Base-by-base conservation (phyloP, 2,797 vertebrate species). In the Heteromormyrus szaboi region DNA sequence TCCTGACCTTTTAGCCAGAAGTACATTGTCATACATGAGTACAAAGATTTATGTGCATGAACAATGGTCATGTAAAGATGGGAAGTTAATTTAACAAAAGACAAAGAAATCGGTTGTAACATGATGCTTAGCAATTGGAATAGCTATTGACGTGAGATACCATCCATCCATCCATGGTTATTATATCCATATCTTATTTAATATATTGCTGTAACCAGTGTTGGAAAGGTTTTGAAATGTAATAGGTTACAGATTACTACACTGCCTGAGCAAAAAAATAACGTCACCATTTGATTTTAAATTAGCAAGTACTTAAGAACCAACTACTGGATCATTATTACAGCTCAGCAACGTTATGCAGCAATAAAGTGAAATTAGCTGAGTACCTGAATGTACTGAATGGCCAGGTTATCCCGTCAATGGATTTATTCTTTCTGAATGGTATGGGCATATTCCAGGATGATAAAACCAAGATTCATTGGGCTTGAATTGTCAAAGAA, bases 21-120 rank as follows among this genome's bases (percentile, higher is more conserved):
- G 88, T 25, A 88, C 48, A 25, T 56, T 48, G n/a, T 89, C 68
- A 85, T 84, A 48, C 54, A 85, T 89, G 46, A 84, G 56, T 51
- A 89, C 22, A 65, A 68, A 89, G 19, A 56, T 85, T 65, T 62
- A n/a, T 19, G 50, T 25, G 19, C 85, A 62, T 53, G 54, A 65
- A 33, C 33, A 79, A 22, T 46, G 68, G 41, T 48, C 56, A 84
- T 84, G 54, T 65, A 88, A 88, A 48, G 22, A 2, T 41, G 37
- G 53, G n/a, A 33, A 48, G 37, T 33, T 19, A 54, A 88, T 44
- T 22, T 19, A 62, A 29, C n/a, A 56, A 14, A 85, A 12, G 50
- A 25, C 7, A 51, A 29, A 65, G 11, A 51, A 85, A 14, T 51
- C 0, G n/a, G 2, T 19, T 79, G 72, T 79, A 79, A 44, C 37